Conservation (phyloP, 2,888 invertebrate species). For the Lochmaea crataegi region DNA sequence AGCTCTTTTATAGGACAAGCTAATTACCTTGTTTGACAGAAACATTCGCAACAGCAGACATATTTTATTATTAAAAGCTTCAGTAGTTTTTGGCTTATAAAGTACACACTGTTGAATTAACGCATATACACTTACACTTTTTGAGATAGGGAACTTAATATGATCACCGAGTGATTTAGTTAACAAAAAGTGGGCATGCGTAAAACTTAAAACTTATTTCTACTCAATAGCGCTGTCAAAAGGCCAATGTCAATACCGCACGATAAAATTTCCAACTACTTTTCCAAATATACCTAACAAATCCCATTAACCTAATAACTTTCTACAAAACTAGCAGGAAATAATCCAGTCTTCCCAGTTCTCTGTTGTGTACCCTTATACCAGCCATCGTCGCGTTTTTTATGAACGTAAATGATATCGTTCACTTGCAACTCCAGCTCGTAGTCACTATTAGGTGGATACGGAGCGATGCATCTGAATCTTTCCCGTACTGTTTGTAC, state of each 20-base stretch:
- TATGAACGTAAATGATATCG: constrained; percentile 91
- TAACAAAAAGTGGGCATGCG: no score
- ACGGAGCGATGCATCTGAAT: constrained; percentile 92
- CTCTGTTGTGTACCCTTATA: constrained; percentile 92
- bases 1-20: no score
- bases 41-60: no score
- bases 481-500: constrained; percentile 66
- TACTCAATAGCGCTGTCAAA: neutral
- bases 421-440: constrained; percentile 91
- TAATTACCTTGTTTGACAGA: no score
- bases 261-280: neutral
- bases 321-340: constrained; percentile 91
- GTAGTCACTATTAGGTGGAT: constrained; percentile 94
- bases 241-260: neutral
- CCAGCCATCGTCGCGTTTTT: constrained; percentile 95
- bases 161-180: no score
- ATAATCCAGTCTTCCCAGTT: constrained; percentile 92
- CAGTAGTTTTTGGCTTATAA: no score
- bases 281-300: neutral
- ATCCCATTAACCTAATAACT: constrained; percentile 45
- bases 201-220: neutral
- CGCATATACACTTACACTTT: no score
- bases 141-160: no score
- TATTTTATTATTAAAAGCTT: no score
- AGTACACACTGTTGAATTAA: no score